Evolutionary conservation across 2,888 invertebrate genomes (phyloP), one percentile per base, ranked within the genome.

Genomic region (Erebia epiphron): DNA sequence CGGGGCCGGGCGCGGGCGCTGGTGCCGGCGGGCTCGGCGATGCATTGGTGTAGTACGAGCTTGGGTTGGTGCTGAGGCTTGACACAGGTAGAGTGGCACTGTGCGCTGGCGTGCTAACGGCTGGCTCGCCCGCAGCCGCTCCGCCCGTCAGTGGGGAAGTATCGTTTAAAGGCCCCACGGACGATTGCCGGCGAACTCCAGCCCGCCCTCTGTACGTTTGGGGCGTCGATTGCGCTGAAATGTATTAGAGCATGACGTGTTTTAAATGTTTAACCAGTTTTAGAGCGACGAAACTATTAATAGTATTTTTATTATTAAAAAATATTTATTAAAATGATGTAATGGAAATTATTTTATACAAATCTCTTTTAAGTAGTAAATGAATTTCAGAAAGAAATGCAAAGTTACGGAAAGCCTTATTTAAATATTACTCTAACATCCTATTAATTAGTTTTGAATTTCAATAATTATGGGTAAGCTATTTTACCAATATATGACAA

Each of bases 151-250:
- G 82, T 71, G 93, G 93, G 0, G 92, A 93, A 67, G 92, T 92
- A 79, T 94, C 94, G 77, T 95, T 94, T 77, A 95, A 89, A 0
- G 94, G 94, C 3, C 95, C 95, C 77, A 94, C 94, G 0, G 95
- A 95, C 10, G 95, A 95, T 83, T 95, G 95, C 26, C 95, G 92
- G 16, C 95, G 90, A 68, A 95, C 95, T 16, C 94, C 95, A 63
- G 94, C 92, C 68, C 94, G 91, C 73, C 95, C 93, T 78, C 95
- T 92, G 76, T 94, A 94, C 75, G 95, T 92, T 81, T 93, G 95
- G 35, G 95, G 95, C 64, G 95, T 95, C 35, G 95, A 94, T 90
- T 95, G 95, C 69, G 95, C 95, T 95, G 93, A 68, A 94, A 94
- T 78, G 72, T 63, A 46, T 46, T 46, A 46, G n/a, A 46, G 43